phyloP scores from a whole-genome alignment of 2,797 vertebrate genomes.

The Echiichthys vipera region DNA sequence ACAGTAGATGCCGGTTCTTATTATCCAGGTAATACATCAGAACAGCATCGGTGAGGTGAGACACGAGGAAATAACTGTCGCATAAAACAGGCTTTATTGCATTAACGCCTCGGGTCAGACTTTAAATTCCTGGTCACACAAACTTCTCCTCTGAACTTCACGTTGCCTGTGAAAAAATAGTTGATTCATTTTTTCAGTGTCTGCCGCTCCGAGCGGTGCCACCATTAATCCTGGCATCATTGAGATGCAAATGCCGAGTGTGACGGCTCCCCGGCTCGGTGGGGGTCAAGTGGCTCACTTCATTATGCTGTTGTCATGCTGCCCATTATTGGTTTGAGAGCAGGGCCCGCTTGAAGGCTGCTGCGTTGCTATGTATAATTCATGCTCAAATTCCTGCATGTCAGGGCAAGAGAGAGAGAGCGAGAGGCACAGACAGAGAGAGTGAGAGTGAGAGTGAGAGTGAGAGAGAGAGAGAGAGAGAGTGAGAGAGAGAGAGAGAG shows the following conservation, averaged over 20 bases:
- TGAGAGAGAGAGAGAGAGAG: slow-evolving; percentile 23
- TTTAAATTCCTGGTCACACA: slow-evolving; percentile 21
- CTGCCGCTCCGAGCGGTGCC: slow-evolving; percentile 50
- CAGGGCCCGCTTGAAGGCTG: slow-evolving; percentile 73
- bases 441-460: slow-evolving; percentile 40
- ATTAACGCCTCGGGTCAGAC: background rate
- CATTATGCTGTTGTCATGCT: slow-evolving; percentile 87
- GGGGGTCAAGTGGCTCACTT: slow-evolving; percentile 86
- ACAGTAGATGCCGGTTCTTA: slow-evolving; percentile 15
- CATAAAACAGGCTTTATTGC: slow-evolving; percentile 18
- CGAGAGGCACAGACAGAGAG: slow-evolving; percentile 14
- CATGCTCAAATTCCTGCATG: slow-evolving; percentile 85
- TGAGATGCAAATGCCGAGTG: slow-evolving; percentile 86
- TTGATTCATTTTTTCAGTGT: slow-evolving; percentile 57
- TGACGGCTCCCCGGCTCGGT: slow-evolving; percentile 74
- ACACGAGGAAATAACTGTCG: slow-evolving; percentile 35
- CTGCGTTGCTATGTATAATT: slow-evolving; percentile 85
- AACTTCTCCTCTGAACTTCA: slow-evolving; percentile 29
- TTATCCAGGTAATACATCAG: slow-evolving; percentile 45
- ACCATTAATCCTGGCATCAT: slow-evolving; percentile 81
- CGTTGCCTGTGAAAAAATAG: slow-evolving; percentile 21
- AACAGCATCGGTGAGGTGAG: slow-evolving; percentile 16
- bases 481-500: background rate
- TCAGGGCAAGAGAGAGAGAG: slow-evolving; percentile 59
- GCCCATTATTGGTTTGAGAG: slow-evolving; percentile 80